Evolutionary conservation across 2,113 vertebrate genomes (phyloP), one percentile per base, ranked within the genome.

Genomic region (Centrocercus urophasianus): DNA sequence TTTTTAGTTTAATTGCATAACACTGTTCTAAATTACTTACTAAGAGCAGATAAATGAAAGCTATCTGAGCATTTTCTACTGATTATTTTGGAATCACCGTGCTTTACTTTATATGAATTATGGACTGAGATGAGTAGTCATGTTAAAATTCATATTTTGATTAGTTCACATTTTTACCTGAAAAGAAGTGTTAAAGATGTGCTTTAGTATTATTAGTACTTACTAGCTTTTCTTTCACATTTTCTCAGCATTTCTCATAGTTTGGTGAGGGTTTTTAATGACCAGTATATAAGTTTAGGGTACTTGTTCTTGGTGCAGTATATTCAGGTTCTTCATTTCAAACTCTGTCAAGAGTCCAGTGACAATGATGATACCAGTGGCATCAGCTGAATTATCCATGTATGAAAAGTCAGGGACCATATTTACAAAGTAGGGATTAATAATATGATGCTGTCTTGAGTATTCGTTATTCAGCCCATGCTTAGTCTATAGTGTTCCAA

Each of bases 101-200:
- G 16, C 30, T 93, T 85, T 42, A 74, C 27, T 78, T 74, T 60
- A 13, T 54, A 36, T 42, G 61, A 92, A 72, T 78, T 86, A 56
- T 16, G 5, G 34, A 32, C 24, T 21, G 24, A 77, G 28, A 36
- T 59, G 43, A 50, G 8, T 74, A 24, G 28, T 66, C 2, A 8
- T 63, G 47, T 73, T 83, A 20, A 71, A 69, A 81, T 73, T 64
- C 32, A 12, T 75, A 47, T 34, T 81, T 57, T 80, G 15, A 36
- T 80, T 74, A 45, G 4, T 63, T 83, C 28, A 5, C 73, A 11
- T 61, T 63, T 94, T 61, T 16, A 69, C 25, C 28, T 65, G 64
- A 83, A 74, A 20, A 19, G 19, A 71, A 82, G 8, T 22, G 5
- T 45, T 83, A 45, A 84, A 73, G 2, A 27, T 61, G 4, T 48